phyloP scores from a whole-genome alignment of 2,888 invertebrate genomes.

The Pheosia tremula region DNA sequence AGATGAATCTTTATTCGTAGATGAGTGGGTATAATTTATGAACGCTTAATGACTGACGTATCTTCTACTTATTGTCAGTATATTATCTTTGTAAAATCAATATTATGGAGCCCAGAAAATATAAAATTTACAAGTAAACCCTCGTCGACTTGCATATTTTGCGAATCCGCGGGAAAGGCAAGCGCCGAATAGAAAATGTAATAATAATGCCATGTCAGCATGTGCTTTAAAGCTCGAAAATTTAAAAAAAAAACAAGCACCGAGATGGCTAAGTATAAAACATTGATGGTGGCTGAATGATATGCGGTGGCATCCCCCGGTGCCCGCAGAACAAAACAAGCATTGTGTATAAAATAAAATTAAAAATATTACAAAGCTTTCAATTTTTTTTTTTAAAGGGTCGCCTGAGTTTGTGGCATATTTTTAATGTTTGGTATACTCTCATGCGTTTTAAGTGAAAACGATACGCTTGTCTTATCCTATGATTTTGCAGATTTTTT shows the following conservation, averaged over 20 bases:
- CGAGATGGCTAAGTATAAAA: slow-evolving; percentile 65
- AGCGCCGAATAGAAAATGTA: too few relatives aligned
- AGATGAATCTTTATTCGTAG: too few relatives aligned
- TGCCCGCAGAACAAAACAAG: slow-evolving; percentile 57
- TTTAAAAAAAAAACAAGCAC: slow-evolving; percentile 11
- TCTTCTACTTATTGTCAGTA: slow-evolving; percentile 35
- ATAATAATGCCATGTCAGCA: too few relatives aligned
- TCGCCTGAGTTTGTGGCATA: slow-evolving; percentile 39
- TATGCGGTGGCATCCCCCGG: slow-evolving; percentile 43
- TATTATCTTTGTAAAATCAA: too few relatives aligned
- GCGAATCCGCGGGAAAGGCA: too few relatives aligned
- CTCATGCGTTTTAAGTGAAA: slow-evolving; percentile 10
- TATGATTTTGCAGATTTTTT: not conserved
- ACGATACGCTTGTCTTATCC: not conserved
- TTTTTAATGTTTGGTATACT: slow-evolving; percentile 45
- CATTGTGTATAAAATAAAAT: slow-evolving; percentile 69
- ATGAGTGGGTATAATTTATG: too few relatives aligned
- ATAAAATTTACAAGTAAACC: too few relatives aligned
- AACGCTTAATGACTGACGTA: too few relatives aligned
- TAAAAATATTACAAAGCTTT: slow-evolving; percentile 62
- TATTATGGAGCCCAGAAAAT: too few relatives aligned
- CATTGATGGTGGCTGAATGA: slow-evolving; percentile 64
- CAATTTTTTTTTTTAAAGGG: slow-evolving; percentile 49
- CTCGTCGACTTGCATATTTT: too few relatives aligned
- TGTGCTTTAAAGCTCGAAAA: too few relatives aligned